These are phyloP conservation scores for Tenebrosternarchus preto DNA, from an alignment of 2,113 vertebrate genomes.

Conservation along the genomic window DNA sequence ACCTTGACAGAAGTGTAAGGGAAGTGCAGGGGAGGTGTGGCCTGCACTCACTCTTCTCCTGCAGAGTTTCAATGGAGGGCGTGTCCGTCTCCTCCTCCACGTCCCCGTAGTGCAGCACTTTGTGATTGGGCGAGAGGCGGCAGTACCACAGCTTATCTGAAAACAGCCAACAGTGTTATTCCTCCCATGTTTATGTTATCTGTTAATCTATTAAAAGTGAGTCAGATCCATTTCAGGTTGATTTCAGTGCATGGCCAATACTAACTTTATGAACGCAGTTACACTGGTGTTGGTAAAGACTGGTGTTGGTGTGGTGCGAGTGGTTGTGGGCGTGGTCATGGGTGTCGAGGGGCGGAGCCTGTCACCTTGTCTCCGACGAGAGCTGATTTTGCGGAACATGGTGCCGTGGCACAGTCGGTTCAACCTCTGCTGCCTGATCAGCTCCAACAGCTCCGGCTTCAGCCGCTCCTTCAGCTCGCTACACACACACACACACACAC, in stretches of 20 bases:
- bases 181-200: no score
- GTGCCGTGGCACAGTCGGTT: constrained; percentile 91
- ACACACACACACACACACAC: constrained; percentile 28
- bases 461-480: constrained; percentile 91
- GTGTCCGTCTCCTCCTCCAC: constrained; percentile 80
- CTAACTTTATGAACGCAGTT: no score
- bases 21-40: no score
- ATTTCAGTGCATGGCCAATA: no score
- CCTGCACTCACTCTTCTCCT: constrained; percentile 86
- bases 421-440: constrained; percentile 93
- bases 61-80: constrained; percentile 83
- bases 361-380: constrained; percentile 89
- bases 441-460: constrained; percentile 88
- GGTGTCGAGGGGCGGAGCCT: background rate
- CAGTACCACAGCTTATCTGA: constrained; percentile 98
- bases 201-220: no score
- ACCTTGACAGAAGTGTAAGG: no score
- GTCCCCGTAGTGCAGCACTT: constrained; percentile 94
- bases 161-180: constrained; percentile 21
- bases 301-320: no score
- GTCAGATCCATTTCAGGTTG: no score
- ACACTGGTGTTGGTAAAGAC: no score
- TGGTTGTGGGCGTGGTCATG: background rate
- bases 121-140: constrained; percentile 93
- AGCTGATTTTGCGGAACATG: constrained; percentile 94